Conservation (phyloP, 2,113 vertebrate species). For the Cyprinodon variegatus region DNA sequence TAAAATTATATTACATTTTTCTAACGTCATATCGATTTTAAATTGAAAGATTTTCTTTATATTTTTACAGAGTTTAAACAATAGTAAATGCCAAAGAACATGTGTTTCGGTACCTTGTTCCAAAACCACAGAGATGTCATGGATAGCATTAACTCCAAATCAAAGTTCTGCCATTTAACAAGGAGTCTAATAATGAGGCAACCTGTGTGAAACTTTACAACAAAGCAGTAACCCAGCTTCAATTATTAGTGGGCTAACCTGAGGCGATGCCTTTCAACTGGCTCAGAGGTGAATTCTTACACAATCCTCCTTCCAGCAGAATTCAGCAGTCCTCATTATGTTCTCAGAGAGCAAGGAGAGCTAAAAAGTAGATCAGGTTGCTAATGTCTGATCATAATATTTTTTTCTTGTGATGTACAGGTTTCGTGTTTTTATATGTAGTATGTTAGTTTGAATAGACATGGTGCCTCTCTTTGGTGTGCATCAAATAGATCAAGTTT, state of each 20-base stretch:
- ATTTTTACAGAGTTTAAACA: background rate
- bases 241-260: constrained; percentile 36
- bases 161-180: constrained; percentile 18
- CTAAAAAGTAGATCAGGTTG: constrained; percentile 10
- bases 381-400: background rate
- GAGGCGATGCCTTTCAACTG: constrained; percentile 65
- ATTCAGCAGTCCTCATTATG: constrained; percentile 41
- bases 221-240: constrained; percentile 21
- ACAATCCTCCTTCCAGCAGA: constrained; percentile 51
- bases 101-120: background rate
- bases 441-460: background rate
- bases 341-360: constrained; percentile 4
- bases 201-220: constrained; percentile 38
- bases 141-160: constrained; percentile 12
- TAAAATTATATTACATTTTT: no score
- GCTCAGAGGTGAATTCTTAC: constrained; percentile 56
- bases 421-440: background rate
- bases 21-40: background rate
- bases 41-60: background rate
- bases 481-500: background rate
- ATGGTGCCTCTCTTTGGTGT: background rate
- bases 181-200: constrained; percentile 58
- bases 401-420: background rate
- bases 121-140: background rate
- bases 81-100: background rate